Conservation (phyloP, 2,113 vertebrate species). For the Mungos mungo region DNA sequence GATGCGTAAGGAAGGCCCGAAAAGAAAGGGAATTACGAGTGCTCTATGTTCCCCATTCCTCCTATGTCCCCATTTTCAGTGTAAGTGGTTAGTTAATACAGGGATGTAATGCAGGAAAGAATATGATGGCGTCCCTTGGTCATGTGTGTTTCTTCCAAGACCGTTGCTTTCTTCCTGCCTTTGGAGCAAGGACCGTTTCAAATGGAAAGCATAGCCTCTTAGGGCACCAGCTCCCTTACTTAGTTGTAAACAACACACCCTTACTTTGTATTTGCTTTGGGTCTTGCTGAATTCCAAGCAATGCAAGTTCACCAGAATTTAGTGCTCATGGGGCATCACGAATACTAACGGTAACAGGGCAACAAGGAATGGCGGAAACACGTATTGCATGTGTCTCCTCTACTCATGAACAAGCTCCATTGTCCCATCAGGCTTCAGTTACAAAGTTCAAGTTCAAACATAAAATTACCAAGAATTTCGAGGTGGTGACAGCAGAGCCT, state of each 20-base stretch:
- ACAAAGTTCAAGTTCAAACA: not conserved
- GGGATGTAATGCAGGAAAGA: not conserved
- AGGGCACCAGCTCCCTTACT: not conserved
- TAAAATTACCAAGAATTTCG: constrained; percentile 15
- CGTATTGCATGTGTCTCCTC: not conserved
- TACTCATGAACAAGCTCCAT: rapidly evolving
- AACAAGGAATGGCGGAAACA: not conserved
- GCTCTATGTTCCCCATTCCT: not conserved
- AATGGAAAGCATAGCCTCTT: not conserved
- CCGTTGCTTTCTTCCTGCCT: not conserved
- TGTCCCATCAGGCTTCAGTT: not conserved
- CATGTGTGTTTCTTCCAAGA: not conserved
- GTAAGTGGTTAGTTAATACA: not conserved
- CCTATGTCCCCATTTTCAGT: not conserved
- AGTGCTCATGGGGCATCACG: not conserved
- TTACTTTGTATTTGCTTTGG: not conserved
- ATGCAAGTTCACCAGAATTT: not conserved
- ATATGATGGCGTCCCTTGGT: not conserved
- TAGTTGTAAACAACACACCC: not conserved
- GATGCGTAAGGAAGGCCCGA: not conserved
- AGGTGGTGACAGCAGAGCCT: not conserved
- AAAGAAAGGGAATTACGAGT: not conserved
- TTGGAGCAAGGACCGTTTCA: not conserved
- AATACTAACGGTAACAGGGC: not conserved
- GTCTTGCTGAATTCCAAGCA: not conserved